phyloP scores from a whole-genome alignment of 2,888 invertebrate genomes.

The Holacanthella duospinosa region DNA sequence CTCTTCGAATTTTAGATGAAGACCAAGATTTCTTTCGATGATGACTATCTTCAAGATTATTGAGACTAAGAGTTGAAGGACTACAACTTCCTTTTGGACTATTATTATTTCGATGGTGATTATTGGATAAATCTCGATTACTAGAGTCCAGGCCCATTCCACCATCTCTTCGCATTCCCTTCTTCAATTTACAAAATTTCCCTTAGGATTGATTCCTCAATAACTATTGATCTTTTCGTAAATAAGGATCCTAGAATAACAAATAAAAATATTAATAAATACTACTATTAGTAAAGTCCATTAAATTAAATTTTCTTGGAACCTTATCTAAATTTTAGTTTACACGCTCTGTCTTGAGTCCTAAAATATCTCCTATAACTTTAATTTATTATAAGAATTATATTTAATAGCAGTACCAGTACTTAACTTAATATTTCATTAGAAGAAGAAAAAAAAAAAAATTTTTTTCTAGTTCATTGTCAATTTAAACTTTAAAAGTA shows the following conservation, averaged over 20 bases:
- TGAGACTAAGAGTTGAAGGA: not conserved
- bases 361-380: too few relatives aligned
- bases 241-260: not conserved
- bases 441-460: too few relatives aligned
- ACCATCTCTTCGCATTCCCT: not conserved
- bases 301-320: not conserved
- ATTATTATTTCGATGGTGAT: not conserved
- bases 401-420: too few relatives aligned
- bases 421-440: too few relatives aligned
- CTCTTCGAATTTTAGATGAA: not conserved
- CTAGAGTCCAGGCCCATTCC: conserved; percentile 1
- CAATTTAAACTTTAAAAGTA: too few relatives aligned
- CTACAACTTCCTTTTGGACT: not conserved
- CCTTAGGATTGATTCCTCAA: too few relatives aligned
- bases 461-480: too few relatives aligned
- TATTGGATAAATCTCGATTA: not conserved
- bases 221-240: too few relatives aligned
- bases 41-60: not conserved
- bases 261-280: not conserved
- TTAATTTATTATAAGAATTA: too few relatives aligned
- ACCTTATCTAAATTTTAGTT: too few relatives aligned
- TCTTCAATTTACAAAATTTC: too few relatives aligned
- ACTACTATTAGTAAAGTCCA: not conserved
- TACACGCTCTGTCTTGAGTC: too few relatives aligned
- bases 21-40: not conserved